Evolutionary conservation across 2,888 invertebrate genomes (phyloP).

Genomic region (Meta bourneti): DNA sequence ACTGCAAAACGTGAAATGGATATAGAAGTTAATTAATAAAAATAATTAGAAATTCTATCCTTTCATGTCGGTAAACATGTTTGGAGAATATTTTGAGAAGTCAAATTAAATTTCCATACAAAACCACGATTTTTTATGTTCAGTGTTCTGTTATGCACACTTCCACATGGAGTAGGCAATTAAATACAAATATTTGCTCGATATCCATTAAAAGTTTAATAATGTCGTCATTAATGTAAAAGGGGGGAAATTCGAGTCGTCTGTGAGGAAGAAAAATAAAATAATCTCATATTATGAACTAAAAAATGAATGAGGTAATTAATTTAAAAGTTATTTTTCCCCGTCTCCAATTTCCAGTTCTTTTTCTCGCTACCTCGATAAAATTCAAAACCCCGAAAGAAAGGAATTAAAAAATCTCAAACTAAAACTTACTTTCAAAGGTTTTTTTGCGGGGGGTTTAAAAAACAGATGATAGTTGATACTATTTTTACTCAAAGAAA

Average conservation of each 20-base stretch:
- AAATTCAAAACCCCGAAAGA: conserved; percentile 2
- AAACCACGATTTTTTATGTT: no score
- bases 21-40: no score
- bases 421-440: background rate
- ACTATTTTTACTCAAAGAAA: background rate
- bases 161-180: background rate
- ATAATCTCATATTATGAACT: background rate
- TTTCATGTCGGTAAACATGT: no score
- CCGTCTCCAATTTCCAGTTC: no score
- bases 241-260: no score
- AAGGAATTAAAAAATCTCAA: background rate
- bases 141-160: no score
- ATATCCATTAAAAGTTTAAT: conserved; percentile 24
- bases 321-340: no score
- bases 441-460: background rate
- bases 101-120: no score
- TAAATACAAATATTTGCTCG: conserved; percentile 39
- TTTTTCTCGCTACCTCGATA: background rate
- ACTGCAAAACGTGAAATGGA: no score
- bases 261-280: background rate
- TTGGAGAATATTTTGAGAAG: no score
- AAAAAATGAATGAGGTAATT: background rate
- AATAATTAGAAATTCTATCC: no score
- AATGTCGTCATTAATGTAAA: background rate
- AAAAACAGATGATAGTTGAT: background rate